These are phyloP conservation scores for Alfaro cultratus DNA, from an alignment of 2,797 vertebrate species.

Conservation along the genomic window DNA sequence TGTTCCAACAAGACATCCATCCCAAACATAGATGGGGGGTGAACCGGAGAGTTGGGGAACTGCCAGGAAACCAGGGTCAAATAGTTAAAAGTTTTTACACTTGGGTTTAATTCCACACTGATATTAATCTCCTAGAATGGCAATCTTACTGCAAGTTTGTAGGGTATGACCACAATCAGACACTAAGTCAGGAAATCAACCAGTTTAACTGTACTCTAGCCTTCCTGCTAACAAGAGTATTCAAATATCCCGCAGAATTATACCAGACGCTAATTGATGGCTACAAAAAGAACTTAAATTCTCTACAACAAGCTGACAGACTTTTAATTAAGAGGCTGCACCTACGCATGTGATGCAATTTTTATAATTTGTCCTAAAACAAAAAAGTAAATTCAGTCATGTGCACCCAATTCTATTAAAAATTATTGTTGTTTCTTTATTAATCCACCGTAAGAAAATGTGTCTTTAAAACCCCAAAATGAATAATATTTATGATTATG, in stretches of 20 bases:
- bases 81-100: not conserved
- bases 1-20: not conserved
- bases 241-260: not conserved
- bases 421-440: not conserved
- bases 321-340: not conserved
- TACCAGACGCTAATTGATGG: not conserved
- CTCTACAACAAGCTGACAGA: not conserved
- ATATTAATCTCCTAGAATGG: not conserved
- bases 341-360: not conserved
- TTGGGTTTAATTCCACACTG: not conserved
- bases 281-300: not conserved
- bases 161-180: not conserved
- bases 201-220: not conserved
- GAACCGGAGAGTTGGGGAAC: no score
- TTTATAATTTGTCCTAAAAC: not conserved
- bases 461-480: not conserved
- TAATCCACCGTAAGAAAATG: not conserved
- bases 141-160: not conserved
- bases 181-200: not conserved
- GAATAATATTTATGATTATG: not conserved
- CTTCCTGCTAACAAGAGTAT: not conserved
- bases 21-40: not conserved
- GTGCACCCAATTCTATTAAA: not conserved
- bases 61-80: not conserved
- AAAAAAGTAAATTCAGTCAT: not conserved